Conservation (phyloP, 2,113 vertebrate species). For the Archocentrus centrarchus region DNA sequence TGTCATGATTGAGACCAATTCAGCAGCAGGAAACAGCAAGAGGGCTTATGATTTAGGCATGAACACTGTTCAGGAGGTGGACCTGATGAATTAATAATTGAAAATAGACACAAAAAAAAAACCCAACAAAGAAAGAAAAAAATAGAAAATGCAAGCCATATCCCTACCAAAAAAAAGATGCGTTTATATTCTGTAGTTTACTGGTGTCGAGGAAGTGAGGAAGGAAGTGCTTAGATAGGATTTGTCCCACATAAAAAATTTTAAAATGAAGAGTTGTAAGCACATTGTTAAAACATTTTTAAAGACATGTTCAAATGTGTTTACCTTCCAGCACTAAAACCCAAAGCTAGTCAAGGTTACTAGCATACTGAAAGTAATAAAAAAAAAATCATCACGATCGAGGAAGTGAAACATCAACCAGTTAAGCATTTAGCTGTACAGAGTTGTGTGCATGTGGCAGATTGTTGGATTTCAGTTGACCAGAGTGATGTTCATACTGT, state of each 20-base stretch:
- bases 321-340: background rate
- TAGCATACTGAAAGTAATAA: too few species aligned
- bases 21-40: conserved; percentile 41
- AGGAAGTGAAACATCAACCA: background rate
- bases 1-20: conserved; percentile 55
- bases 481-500: background rate
- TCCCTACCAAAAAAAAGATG: background rate
- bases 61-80: background rate
- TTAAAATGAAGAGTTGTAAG: background rate
- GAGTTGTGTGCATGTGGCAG: background rate
- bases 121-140: background rate
- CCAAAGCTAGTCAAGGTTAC: background rate
- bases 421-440: background rate
- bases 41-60: conserved; percentile 39
- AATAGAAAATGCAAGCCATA: background rate
- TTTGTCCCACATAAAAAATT: background rate
- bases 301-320: background rate
- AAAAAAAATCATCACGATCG: background rate
- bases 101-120: conserved; percentile 3
- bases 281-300: background rate
- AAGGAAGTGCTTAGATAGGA: background rate
- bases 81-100: conserved; percentile 26
- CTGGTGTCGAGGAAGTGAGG: background rate
- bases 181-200: background rate
- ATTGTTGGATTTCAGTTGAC: background rate